phyloP scores from a whole-genome alignment of 2,113 vertebrate genomes.

The Myxocyprinus asiaticus region DNA sequence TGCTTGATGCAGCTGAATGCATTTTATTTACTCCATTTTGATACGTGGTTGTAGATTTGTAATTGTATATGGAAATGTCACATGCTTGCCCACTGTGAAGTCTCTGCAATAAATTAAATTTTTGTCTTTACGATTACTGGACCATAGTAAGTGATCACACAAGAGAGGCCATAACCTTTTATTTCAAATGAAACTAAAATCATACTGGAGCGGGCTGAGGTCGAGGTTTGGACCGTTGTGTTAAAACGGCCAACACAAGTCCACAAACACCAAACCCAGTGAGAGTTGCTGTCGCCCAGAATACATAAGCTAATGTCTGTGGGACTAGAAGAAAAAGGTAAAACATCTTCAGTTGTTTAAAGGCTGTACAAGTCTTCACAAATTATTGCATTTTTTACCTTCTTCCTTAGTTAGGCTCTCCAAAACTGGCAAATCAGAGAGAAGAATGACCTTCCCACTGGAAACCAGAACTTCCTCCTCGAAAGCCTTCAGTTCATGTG shows the following conservation, averaged over 20 bases:
- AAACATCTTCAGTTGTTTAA: not conserved
- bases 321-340: conserved; percentile 1
- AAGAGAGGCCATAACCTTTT: not conserved
- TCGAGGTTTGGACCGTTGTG: not conserved
- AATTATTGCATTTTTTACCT: conserved; percentile 10
- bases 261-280: not conserved
- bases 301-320: not conserved
- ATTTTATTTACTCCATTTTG: conserved; percentile 11
- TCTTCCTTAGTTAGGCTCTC: not conserved
- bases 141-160: not conserved
- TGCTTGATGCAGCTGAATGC: conserved; percentile 54
- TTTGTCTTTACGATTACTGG: not conserved
- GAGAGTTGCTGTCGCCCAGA: conserved; percentile 23
- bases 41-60: not conserved
- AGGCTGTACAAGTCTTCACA: not conserved
- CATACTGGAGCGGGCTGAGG: conserved; percentile 29
- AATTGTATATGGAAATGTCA: conserved; percentile 1
- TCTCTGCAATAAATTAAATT: not conserved
- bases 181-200: conserved; percentile 11
- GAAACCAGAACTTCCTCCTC: conserved; percentile 60
- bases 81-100: not conserved
- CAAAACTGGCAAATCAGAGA: not conserved
- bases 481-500: not conserved
- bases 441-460: conserved; percentile 63
- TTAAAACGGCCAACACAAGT: conserved; percentile 16